A percentile compares a stretch with the other conserved stretches of the same genome.
These are phyloP conservation scores for Callipepla californica DNA, from an alignment of 2,113 vertebrate genomes.

Conservation along the genomic window DNA sequence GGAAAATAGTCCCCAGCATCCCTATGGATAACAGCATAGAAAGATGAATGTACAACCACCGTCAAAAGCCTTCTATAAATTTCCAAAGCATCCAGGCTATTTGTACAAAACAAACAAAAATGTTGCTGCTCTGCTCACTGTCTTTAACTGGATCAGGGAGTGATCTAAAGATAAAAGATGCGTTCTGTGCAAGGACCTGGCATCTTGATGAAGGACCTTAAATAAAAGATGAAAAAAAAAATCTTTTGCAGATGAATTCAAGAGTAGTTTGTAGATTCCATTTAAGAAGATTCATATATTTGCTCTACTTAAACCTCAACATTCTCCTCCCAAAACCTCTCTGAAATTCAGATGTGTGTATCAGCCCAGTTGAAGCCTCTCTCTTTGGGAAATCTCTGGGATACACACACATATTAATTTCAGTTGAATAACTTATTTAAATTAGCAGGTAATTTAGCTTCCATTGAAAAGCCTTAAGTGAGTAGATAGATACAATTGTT, in stretches of 20 bases:
- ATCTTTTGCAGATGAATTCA: not conserved
- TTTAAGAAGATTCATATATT: not conserved
- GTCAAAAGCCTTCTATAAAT: not conserved
- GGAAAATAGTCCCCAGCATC: not conserved
- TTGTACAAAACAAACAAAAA: not conserved
- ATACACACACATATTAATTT: not conserved
- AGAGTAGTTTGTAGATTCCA: not conserved
- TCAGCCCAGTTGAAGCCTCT: not conserved
- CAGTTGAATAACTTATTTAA: not conserved
- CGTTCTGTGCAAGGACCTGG: not conserved
- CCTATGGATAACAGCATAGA: not conserved
- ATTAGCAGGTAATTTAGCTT: not conserved
- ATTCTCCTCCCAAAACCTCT: not conserved
- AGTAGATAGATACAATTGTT: not conserved
- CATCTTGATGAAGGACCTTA: not conserved
- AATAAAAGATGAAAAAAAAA: not conserved
- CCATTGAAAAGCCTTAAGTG: not conserved
- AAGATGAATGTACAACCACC: not conserved
- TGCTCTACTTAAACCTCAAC: not conserved
- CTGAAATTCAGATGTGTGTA: not conserved
- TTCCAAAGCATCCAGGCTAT: not conserved
- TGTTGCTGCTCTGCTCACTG: not conserved
- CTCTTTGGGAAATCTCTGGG: not conserved
- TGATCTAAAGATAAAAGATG: not conserved
- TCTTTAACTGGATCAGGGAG: not conserved